Percentiles rank a stretch among this genome's conserved stretches.
These are phyloP conservation scores for Solea senegalensis DNA, from an alignment of 2,113 vertebrate species.

Conservation along the genomic window DNA sequence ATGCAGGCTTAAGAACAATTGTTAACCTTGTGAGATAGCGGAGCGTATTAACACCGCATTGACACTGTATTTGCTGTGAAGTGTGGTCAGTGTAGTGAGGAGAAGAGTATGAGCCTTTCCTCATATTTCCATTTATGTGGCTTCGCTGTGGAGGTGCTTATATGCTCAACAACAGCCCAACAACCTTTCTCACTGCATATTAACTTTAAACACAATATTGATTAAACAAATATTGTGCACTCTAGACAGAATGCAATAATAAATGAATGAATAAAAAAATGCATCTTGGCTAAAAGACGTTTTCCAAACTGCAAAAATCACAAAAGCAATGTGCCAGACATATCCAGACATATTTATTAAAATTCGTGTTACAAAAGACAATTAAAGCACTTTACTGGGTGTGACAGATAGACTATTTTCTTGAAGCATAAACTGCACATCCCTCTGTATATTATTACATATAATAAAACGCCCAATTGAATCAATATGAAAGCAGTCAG, in stretches of 20 bases:
- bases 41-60: not conserved
- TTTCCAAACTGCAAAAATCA: conserved; percentile 1
- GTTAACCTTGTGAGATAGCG: not conserved
- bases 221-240: not conserved
- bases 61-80: conserved; percentile 1
- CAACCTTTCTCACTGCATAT: conserved; percentile 10
- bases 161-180: not conserved
- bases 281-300: not conserved
- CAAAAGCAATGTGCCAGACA: not conserved
- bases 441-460: not conserved
- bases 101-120: not conserved
- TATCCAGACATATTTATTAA: conserved; percentile 13
- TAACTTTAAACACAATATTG: not conserved
- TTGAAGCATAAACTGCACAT: not conserved
- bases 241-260: not conserved
- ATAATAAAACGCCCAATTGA: conserved; percentile 28
- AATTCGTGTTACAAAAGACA: not conserved
- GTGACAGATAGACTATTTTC: not conserved
- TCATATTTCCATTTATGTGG: not conserved
- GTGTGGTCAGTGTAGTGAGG: not conserved
- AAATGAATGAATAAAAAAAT: not conserved
- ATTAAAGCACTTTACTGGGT: not conserved
- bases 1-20: not conserved
- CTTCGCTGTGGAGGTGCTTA: not conserved
- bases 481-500: conserved; percentile 35